These are phyloP conservation scores for Diplolepis rosae DNA, from an alignment of 2,888 invertebrate genomes.

Conservation along the genomic window DNA sequence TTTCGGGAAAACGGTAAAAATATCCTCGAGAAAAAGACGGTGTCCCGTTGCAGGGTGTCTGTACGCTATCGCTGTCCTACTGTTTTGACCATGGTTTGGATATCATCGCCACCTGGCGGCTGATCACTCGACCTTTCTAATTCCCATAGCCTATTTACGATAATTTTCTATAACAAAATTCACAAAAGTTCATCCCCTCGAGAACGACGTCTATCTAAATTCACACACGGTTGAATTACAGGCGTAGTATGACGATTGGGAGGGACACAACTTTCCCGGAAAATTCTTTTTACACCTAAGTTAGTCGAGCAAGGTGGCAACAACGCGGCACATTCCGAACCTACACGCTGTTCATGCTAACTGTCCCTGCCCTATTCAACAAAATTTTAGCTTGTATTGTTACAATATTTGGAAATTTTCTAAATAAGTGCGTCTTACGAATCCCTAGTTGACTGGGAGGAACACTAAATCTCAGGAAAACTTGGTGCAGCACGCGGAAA, in stretches of 20 bases:
- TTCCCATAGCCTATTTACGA: constrained; percentile 57
- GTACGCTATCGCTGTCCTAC: constrained; percentile 69
- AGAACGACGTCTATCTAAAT: not conserved
- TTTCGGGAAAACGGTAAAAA: constrained; percentile 63
- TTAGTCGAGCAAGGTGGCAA: constrained; percentile 36
- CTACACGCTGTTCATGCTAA: constrained; percentile 60
- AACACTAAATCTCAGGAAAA: constrained; percentile 36
- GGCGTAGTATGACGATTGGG: not conserved
- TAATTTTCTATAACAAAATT: constrained; percentile 48
- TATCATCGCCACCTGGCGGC: constrained; percentile 62
- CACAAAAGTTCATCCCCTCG: constrained; percentile 18
- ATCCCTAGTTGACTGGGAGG: constrained; percentile 35
- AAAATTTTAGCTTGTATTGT: constrained; percentile 47
- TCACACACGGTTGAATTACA: not conserved
- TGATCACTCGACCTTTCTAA: constrained; percentile 56
- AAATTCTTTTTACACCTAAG: not conserved
- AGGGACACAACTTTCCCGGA: not conserved
- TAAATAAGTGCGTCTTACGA: constrained; percentile 26
- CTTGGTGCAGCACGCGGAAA: constrained; percentile 30
- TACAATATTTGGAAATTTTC: constrained; percentile 38
- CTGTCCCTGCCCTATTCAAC: constrained; percentile 49
- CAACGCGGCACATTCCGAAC: constrained; percentile 64
- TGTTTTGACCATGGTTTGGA: constrained; percentile 61
- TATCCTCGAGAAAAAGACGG: constrained; percentile 65
- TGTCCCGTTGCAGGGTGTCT: constrained; percentile 72